phyloP scores from a whole-genome alignment of 2,113 vertebrate species.

The Notothenia coriiceps region DNA sequence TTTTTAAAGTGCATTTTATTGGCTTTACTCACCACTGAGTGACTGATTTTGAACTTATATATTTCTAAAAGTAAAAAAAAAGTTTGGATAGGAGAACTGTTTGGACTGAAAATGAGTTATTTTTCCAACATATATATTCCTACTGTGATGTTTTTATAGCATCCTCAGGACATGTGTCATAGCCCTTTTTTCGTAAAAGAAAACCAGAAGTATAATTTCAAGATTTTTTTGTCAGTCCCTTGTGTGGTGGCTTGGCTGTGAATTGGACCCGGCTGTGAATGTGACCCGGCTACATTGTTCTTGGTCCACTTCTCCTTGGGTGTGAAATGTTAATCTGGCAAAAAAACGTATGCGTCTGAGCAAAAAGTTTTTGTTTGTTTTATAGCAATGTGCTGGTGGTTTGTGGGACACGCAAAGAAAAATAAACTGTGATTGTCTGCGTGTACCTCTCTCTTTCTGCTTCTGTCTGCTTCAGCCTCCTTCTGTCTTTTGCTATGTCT shows the following conservation, averaged over 20 bases:
- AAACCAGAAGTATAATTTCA: constrained; percentile 56
- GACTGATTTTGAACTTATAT: constrained; percentile 3
- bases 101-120: too few species aligned
- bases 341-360: not conserved
- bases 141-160: constrained; percentile 22
- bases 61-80: not conserved
- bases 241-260: constrained; percentile 36
- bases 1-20: not conserved
- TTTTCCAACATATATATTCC: not conserved
- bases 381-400: constrained; percentile 57
- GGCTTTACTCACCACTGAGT: not conserved
- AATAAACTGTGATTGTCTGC: constrained; percentile 49
- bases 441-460: constrained; percentile 11
- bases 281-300: constrained; percentile 59
- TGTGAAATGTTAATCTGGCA: constrained; percentile 61
- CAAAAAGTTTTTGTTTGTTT: constrained; percentile 66
- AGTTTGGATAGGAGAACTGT: too few species aligned
- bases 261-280: constrained; percentile 22
- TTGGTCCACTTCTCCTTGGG: constrained; percentile 44
- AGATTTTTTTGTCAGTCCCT: constrained; percentile 7
- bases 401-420: constrained; percentile 62
- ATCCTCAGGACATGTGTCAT: constrained; percentile 18
- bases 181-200: constrained; percentile 28
- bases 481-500: not conserved
- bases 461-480: not conserved